A percentile compares a stretch with the other conserved stretches of the same genome.
Conservation (phyloP, 2,888 invertebrate species). For the Penaeus monodon region DNA sequence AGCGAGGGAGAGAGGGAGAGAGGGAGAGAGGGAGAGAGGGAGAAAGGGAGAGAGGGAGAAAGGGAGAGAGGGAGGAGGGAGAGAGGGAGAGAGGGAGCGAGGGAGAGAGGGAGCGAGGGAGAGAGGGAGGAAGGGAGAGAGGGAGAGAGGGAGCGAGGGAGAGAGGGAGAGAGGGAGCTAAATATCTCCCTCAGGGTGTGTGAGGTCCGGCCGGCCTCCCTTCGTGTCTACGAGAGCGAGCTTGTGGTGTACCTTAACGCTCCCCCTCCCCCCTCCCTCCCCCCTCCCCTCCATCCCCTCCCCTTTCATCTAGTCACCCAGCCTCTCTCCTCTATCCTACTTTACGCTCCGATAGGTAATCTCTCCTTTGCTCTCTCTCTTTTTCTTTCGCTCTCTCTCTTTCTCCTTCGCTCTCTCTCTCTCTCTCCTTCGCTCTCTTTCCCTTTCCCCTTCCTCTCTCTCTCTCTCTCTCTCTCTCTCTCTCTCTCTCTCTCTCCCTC, state of each 20-base stretch:
- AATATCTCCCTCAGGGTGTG: not conserved
- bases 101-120: not conserved
- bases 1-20: not conserved
- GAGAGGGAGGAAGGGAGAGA: not conserved
- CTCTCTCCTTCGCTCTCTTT: not conserved
- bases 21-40: not conserved
- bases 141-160: not conserved
- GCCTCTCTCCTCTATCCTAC: not conserved
- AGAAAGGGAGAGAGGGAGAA: not conserved
- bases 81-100: not conserved
- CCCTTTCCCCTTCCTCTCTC: not conserved
- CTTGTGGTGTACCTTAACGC: no score
- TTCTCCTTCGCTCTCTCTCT: not conserved
- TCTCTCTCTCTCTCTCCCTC: no score
- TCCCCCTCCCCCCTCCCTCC: no score
- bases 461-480: not conserved
- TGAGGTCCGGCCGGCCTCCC: not conserved
- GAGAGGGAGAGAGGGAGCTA: no score
- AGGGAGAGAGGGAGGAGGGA: not conserved
- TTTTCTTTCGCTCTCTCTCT: not conserved
- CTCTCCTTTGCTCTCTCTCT: not conserved
- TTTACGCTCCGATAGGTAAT: not conserved
- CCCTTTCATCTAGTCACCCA: not conserved
- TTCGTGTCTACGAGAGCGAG: no score
- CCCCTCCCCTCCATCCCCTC: not conserved